Evolutionary conservation across 2,797 vertebrate genomes (phyloP).

Genomic region (Platalea minor): DNA sequence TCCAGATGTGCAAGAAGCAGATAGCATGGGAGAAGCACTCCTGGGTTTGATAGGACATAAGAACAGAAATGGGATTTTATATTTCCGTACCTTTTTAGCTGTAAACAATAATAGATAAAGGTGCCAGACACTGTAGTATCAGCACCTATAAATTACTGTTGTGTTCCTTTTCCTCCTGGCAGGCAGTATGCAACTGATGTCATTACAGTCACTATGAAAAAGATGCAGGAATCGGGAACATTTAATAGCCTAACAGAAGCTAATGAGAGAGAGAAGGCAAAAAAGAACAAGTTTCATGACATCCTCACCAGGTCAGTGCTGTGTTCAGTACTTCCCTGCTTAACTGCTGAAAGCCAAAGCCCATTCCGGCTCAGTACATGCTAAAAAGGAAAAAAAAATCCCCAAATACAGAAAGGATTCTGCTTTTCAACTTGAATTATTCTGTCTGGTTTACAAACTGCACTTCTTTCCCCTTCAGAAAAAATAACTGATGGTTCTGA

Average conservation of each 20-base stretch:
- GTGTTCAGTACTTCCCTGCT: neutral
- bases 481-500: neutral
- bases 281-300: slow-evolving; percentile 66
- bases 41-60: neutral
- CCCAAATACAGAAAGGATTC: neutral
- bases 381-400: neutral
- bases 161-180: slow-evolving; percentile 16
- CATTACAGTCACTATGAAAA: slow-evolving; percentile 66
- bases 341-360: neutral
- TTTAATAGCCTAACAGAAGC: slow-evolving; percentile 74
- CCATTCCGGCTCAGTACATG: neutral
- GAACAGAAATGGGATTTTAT: neutral
- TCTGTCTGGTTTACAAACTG: neutral
- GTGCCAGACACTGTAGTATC: neutral
- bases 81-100: neutral
- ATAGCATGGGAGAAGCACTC: neutral
- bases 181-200: slow-evolving; percentile 80
- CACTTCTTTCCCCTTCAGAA: neutral
- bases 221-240: slow-evolving; percentile 77
- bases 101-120: neutral
- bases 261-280: slow-evolving; percentile 71
- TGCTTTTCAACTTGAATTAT: neutral
- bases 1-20: neutral
- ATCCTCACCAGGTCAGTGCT: slow-evolving; percentile 76
- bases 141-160: neutral